phyloP scores from a whole-genome alignment of 1,140 invertebrate genomes.

The Caenorhabditis brenneri region DNA sequence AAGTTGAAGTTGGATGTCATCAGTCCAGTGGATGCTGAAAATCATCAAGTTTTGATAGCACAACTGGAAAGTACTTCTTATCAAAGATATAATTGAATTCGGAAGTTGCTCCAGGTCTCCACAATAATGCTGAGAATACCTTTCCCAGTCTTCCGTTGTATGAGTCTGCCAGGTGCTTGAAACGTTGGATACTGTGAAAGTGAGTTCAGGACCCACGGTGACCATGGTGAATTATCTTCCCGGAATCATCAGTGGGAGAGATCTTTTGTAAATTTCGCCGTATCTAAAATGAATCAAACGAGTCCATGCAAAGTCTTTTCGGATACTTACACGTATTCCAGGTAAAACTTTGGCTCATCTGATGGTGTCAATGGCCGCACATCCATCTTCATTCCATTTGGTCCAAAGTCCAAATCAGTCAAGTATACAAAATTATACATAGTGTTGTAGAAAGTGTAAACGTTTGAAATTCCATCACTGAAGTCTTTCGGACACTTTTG shows the following conservation, averaged over 20 bases:
- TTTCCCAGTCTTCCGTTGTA: not conserved
- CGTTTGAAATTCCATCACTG: not conserved
- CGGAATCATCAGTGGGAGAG: not conserved
- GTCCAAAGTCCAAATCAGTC: constrained; percentile 1
- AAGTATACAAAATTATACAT: not conserved
- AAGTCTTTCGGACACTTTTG: not conserved
- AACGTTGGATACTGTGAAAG: not conserved
- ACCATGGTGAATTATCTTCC: not conserved
- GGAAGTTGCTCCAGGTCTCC: not conserved
- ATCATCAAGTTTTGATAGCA: not conserved
- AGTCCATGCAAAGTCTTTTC: not conserved
- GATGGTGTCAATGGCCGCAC: not conserved
- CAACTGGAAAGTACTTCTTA: not conserved
- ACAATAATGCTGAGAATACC: not conserved
- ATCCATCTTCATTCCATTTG: not conserved
- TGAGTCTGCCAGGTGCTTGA: not conserved
- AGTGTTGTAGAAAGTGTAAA: not conserved
- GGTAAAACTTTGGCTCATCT: not conserved
- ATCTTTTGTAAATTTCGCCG: not conserved
- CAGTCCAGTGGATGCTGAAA: not conserved
- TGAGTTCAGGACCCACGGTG: not conserved
- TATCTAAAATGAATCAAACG: not conserved
- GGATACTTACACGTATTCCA: not conserved
- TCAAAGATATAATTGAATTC: not conserved
- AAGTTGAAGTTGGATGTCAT: constrained; percentile 1